A percentile compares a stretch with the other conserved stretches of the same genome.
These are phyloP conservation scores for Zenarchopterus dispar DNA, from an alignment of 2,797 vertebrate genomes.

Conservation along the genomic window DNA sequence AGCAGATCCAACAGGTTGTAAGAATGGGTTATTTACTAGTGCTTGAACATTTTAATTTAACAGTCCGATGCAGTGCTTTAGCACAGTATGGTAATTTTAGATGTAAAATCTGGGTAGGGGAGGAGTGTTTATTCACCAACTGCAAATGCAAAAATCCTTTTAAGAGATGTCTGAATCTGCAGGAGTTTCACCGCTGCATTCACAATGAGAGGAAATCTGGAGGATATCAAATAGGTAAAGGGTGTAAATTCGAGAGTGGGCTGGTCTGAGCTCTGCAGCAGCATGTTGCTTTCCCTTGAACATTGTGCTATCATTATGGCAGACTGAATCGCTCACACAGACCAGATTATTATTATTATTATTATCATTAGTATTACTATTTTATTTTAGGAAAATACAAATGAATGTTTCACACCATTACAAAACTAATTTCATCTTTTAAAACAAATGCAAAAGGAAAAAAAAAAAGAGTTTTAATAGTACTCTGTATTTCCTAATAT, in stretches of 20 bases:
- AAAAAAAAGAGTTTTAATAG: too few relatives aligned
- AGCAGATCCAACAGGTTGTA: slow-evolving; percentile 74
- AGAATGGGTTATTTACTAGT: slow-evolving; percentile 66
- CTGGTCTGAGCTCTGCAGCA: slow-evolving; percentile 1
- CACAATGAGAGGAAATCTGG: slow-evolving; percentile 29
- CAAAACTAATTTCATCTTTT: too few relatives aligned
- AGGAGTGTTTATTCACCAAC: slow-evolving; percentile 61
- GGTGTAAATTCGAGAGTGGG: slow-evolving; percentile 3
- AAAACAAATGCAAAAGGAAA: too few relatives aligned
- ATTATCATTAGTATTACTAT: too few relatives aligned
- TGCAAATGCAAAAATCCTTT: slow-evolving; percentile 57
- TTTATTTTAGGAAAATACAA: too few relatives aligned
- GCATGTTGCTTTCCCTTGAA: slow-evolving; percentile 23
- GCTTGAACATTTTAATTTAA: slow-evolving; percentile 57
- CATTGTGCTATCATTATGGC: slow-evolving; percentile 3
- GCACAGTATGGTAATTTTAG: slow-evolving; percentile 58
- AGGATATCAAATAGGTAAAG: slow-evolving; percentile 19
- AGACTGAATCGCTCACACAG: slow-evolving; percentile 18
- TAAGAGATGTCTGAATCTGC: slow-evolving; percentile 62
- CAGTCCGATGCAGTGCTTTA: slow-evolving; percentile 61
- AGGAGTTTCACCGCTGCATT: slow-evolving; percentile 34
- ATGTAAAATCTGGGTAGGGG: slow-evolving; percentile 48
- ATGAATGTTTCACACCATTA: too few relatives aligned
- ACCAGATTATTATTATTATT: too few relatives aligned
- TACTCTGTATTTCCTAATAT: too few relatives aligned